Conservation (phyloP, 2,888 invertebrate species). For the Caradrina clavipalpis region DNA sequence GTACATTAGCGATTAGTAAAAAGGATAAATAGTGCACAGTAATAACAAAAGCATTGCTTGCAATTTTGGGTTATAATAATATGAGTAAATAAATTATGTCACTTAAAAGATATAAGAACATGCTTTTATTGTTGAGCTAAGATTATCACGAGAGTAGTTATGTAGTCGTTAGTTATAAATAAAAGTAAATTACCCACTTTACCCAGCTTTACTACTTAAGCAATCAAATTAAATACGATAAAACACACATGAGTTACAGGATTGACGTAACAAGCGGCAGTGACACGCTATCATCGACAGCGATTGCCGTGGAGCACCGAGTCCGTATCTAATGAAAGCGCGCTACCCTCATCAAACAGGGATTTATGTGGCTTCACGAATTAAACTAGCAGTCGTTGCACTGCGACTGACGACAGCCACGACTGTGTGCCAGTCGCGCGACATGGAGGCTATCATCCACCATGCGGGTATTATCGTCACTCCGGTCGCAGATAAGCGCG, state of each 20-base stretch:
- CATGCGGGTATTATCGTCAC: constrained; percentile 77
- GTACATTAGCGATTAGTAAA: too few relatives aligned
- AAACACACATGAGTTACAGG: constrained; percentile 35
- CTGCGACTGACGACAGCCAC: constrained; percentile 51
- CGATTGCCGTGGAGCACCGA: constrained; percentile 61
- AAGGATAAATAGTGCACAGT: too few relatives aligned
- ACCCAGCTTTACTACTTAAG: not conserved
- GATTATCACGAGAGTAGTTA: not conserved
- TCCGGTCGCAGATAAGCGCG: constrained; percentile 71
- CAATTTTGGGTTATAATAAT: too few relatives aligned
- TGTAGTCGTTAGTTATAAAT: not conserved
- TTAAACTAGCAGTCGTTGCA: constrained; percentile 75
- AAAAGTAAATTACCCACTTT: constrained; percentile 1
- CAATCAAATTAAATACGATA: constrained; percentile 32
- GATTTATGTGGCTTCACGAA: constrained; percentile 78
- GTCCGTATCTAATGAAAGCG: constrained; percentile 75
- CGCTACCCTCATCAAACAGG: constrained; percentile 77
- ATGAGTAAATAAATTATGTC: too few relatives aligned
- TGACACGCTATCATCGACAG: constrained; percentile 58
- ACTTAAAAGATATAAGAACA: not conserved
- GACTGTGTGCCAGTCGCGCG: constrained; percentile 49
- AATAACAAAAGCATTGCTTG: too few relatives aligned
- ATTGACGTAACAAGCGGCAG: constrained; percentile 53
- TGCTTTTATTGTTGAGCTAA: not conserved
- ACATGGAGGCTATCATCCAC: constrained; percentile 59